phyloP scores from a whole-genome alignment of 1,140 invertebrate species.

The Lasaia peninsularis region DNA sequence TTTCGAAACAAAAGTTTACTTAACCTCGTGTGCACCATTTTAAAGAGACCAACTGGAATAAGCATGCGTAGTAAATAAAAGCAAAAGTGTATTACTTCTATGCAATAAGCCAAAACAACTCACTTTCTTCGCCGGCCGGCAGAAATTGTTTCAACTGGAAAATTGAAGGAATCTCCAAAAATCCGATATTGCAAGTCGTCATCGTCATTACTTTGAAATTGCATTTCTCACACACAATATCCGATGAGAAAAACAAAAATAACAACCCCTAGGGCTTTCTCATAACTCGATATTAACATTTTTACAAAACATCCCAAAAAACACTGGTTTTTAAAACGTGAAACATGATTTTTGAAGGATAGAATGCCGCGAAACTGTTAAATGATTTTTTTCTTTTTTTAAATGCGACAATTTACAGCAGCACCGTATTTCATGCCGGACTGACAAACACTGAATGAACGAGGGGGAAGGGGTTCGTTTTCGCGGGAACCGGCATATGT shows the following conservation, averaged over 20 bases:
- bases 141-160: constrained; percentile 39
- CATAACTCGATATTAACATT: constrained; percentile 54
- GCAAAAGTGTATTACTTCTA: constrained; percentile 19
- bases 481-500: constrained; percentile 32
- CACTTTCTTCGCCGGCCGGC: constrained; percentile 54
- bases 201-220: constrained; percentile 72
- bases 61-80: constrained; percentile 20
- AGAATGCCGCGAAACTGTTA: constrained; percentile 19
- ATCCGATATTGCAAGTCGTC: constrained; percentile 72
- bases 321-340: not conserved
- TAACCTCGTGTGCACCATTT: too few relatives aligned
- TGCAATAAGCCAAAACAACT: constrained; percentile 44
- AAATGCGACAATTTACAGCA: constrained; percentile 36
- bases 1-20: too few relatives aligned
- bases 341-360: constrained; percentile 12
- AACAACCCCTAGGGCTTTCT: constrained; percentile 47
- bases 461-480: constrained; percentile 20
- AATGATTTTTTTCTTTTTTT: constrained; percentile 24
- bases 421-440: constrained; percentile 47
- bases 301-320: constrained; percentile 32
- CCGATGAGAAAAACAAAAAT: constrained; percentile 47
- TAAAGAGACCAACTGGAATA: not conserved
- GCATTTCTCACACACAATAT: constrained; percentile 67
- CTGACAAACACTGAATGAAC: constrained; percentile 45
- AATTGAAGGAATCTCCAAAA: constrained; percentile 70